Evolutionary conservation across 2,113 vertebrate species (phyloP).

Genomic region (Triplophysa rosa): DNA sequence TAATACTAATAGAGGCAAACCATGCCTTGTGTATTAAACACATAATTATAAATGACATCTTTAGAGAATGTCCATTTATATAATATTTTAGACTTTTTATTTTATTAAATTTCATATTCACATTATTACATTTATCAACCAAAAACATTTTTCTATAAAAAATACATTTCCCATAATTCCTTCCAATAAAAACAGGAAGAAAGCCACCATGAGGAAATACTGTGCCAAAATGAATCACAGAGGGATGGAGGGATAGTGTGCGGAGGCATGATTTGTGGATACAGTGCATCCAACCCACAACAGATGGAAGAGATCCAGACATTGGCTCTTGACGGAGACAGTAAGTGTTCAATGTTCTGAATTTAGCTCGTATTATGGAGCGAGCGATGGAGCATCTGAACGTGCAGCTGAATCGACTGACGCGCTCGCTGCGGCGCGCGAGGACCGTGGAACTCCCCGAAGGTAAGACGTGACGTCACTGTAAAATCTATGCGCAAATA

Average conservation of each 20-base stretch:
- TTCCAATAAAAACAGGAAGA: slow-evolving; percentile 73
- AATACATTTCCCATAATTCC: slow-evolving; percentile 73
- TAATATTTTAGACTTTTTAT: too few relatives aligned
- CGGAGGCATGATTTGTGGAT: not conserved
- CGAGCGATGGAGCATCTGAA: slow-evolving; percentile 96
- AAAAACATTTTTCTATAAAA: not conserved
- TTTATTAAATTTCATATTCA: too few relatives aligned
- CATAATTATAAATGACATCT: too few relatives aligned
- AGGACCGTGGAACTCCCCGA: slow-evolving; percentile 96
- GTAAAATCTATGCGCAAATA: not conserved
- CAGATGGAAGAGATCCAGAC: slow-evolving; percentile 59
- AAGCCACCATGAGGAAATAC: slow-evolving; percentile 42
- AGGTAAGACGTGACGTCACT: slow-evolving; percentile 68
- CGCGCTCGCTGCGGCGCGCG: slow-evolving; percentile 91
- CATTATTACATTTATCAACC: not conserved
- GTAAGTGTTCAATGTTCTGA: slow-evolving; percentile 38
- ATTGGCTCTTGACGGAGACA: not conserved
- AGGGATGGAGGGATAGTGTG: not conserved
- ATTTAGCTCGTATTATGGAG: slow-evolving; percentile 85
- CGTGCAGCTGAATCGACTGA: slow-evolving; percentile 87
- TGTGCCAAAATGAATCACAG: slow-evolving; percentile 43
- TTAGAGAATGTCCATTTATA: too few relatives aligned
- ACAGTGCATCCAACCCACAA: not conserved
- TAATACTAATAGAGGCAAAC: too few relatives aligned
- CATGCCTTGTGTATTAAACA: too few relatives aligned